Conservation (phyloP, 1,140 invertebrate species). For the Zaprionus gabonicus region DNA sequence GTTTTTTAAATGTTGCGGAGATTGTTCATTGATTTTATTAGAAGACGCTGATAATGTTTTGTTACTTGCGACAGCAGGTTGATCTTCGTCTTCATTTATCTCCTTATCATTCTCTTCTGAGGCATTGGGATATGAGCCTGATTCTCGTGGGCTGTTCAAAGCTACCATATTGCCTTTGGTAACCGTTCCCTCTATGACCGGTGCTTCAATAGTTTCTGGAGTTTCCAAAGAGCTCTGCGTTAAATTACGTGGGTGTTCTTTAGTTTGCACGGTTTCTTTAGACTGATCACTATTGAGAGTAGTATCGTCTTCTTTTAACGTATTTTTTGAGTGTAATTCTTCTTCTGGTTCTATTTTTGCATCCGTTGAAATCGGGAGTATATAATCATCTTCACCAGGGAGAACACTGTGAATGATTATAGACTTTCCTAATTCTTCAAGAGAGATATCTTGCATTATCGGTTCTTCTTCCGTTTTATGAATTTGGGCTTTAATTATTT, state of each 20-base stretch:
- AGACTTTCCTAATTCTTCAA: constrained; percentile 21
- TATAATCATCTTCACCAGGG: constrained; percentile 39
- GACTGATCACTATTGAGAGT: neutral
- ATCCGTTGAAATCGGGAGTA: neutral
- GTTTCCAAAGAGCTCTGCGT: neutral
- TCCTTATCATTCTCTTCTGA: neutral
- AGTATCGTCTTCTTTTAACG: neutral
- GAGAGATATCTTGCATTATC: neutral
- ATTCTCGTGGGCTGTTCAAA: neutral
- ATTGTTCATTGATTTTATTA: neutral
- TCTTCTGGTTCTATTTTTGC: neutral
- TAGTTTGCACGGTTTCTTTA: neutral
- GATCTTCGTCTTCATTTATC: neutral
- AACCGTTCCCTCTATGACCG: neutral
- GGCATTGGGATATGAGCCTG: neutral
- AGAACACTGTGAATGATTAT: constrained; percentile 39
- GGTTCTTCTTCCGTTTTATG: neutral
- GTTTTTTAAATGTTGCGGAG: neutral
- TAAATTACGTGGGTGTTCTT: neutral
- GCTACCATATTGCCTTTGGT: neutral
- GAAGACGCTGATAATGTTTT: neutral
- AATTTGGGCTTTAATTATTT: neutral
- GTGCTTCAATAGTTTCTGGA: neutral
- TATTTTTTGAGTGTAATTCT: neutral
- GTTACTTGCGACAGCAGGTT: neutral